Base-by-base conservation (phyloP, 2,888 invertebrate genomes). In the Branchipolynoe longqiensis region DNA sequence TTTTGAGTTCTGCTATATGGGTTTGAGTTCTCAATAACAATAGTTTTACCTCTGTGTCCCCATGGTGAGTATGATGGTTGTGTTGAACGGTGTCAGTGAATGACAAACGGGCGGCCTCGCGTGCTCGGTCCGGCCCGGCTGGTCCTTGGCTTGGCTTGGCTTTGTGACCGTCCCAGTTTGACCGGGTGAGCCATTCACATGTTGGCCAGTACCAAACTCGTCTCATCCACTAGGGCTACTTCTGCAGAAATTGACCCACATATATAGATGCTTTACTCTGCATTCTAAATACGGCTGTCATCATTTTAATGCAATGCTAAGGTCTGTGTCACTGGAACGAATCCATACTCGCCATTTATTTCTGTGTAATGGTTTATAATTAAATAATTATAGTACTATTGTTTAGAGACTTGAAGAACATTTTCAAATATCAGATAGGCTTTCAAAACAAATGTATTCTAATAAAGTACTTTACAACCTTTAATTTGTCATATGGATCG, bases 141-240 rank as follows among this genome's bases (percentile, higher is more conserved):
- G 48, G 48, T n/a, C n/a, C 48, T 48, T 48, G 48, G n/a, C n/a
- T n/a, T n/a, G 48, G 12, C 69, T 33, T 36, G 8, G 69, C 69
- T 69, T 69, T 69, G 69, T 69, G 69, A 69, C 69, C 69, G 69
- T 33, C 69, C 69, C 33, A 69, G 69, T 69, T 69, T 69, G 69
- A 69, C 69, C 69, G 69, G 12, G 8, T 48, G n/a, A n/a, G n/a
- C n/a, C n/a, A n/a, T n/a, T n/a, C 62, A 62, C 62, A 62, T 62
- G 62, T 31, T 48, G 18, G 18, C 8, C 48, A 8, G 48, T 8
- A 8, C 48, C 48, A 8, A 18, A 18, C 48, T 18, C 8, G 48
- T 18, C 48, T 12, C 48, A 8, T 48, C 48, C 8, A 12, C 48
- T 18, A 48, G 8, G 48, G 8, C 48, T 8, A 48, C 48, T 18